Base-by-base conservation (phyloP, 2,113 vertebrate species). In the Clarias macrocephalus region DNA sequence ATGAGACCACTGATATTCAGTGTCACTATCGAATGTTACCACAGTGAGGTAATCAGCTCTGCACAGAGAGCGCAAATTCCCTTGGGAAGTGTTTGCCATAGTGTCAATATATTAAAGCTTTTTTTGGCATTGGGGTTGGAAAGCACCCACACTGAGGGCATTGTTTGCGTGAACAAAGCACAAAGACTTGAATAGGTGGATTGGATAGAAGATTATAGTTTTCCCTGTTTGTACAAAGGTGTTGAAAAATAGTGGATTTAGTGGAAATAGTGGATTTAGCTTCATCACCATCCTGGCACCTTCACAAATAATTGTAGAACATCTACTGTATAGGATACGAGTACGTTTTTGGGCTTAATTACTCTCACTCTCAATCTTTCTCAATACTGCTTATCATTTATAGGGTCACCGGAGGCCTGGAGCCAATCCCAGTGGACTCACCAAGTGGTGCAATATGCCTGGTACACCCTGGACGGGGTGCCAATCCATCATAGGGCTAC, bases 21-120 rank as follows among this genome's bases (percentile, higher is more conserved):
- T 82, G 76, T 75, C 66, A 65, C 76, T 77, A 83, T 73, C 85
- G 79, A 66, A 85, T 89, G 76, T 75, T 87, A 86, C 72, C 57
- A 33, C 60, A 83, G 84, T 86, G 88, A 88, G 59, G 70, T 83
- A 86, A 86, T 86, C 63, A n/a, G n/a, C 75, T 65, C 18, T 70
- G 42, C 68, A 57, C 54, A 62, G 75, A 33, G 25, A 86, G 77
- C 15, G n/a, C 77, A 66, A 63, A 80, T 86, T 63, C 62, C 63
- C 52, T 80, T 80, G 85, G 76, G 76, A 86, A 57, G 63, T 57
- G 57, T 65, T 16, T 86, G 62, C 85, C 63, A 65, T 68, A 86
- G 57, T 68, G 52, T 80, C 62, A 80, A 70, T 86, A 80, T 80
- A 63, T 57, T 37, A 59, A 80, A 80, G 37, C 23, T 65, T 52